These are phyloP conservation scores for Ditylenchus dipsaci DNA, from an alignment of 1,140 invertebrate genomes.

Conservation along the genomic window DNA sequence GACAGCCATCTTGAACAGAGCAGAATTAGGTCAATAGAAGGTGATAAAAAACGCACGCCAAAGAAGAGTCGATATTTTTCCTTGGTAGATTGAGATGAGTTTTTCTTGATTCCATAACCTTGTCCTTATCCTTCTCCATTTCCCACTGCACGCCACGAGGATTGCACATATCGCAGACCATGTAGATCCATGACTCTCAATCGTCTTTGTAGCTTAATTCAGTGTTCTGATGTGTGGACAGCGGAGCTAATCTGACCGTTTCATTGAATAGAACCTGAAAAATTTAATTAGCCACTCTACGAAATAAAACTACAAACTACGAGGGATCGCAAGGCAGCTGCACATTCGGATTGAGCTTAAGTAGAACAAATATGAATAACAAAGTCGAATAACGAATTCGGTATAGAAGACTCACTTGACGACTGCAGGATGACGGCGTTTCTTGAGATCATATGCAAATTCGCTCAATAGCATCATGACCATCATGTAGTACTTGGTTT, in stretches of 20 bases:
- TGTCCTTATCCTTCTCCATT: conserved; percentile 1
- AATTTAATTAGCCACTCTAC: too few species aligned
- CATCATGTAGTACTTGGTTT: conserved; percentile 19
- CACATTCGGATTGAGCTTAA: conserved; percentile 20
- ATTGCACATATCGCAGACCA: conserved; percentile 39
- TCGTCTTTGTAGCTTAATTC: conserved; percentile 45
- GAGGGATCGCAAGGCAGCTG: conserved; percentile 26
- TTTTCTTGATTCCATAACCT: conserved; percentile 6
- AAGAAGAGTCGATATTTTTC: conserved; percentile 7
- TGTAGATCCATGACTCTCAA: conserved; percentile 45
- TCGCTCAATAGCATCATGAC: conserved; percentile 29
- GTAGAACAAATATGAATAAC: too few species aligned
- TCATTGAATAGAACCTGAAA: conserved; percentile 37
- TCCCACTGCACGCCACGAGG: conserved; percentile 13
- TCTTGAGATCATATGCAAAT: conserved; percentile 26
- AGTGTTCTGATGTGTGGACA: conserved; percentile 28
- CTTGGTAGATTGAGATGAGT: not conserved
- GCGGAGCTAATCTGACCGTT: conserved; percentile 38
- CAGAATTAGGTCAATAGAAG: conserved; percentile 19
- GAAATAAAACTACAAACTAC: too few species aligned
- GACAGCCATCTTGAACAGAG: conserved; percentile 6
- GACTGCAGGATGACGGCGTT: conserved; percentile 1
- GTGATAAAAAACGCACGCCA: conserved; percentile 14
- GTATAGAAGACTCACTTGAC: conserved; percentile 4
- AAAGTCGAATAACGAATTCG: not conserved